Evolutionary conservation across 2,888 invertebrate species (phyloP), one percentile per base, ranked within the genome.

Genomic region (Napeogenes sylphis): DNA sequence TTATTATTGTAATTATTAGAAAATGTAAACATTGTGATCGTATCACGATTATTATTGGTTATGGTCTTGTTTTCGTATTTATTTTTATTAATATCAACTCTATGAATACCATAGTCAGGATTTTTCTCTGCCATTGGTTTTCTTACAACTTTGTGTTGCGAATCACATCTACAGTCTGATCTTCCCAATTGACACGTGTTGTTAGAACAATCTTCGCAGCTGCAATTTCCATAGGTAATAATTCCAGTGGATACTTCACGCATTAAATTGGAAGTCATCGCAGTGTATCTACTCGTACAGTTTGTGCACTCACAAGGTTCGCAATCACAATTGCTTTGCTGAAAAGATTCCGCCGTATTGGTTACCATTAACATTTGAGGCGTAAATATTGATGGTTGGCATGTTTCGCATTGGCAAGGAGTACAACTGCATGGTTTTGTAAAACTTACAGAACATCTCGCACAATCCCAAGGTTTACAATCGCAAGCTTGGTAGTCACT

Each of bases 251-350:
- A 77, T 65, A 75, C 76, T 65, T 84, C 80, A 32, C 71, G 79
- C 54, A 71, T 74, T 35, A 64, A 45, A 61, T 65, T 75, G 4
- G 77, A 68, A n/a, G 74, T 55, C 53, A 73, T 61, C n/a, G 75
- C 65, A 5, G 61, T 65, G 47, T 68, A 73, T 54, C 67, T 69
- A 30, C 71, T 74, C 2, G 68, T 66, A 62, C 85, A 85, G 59
- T 81, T 72, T 38, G 69, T 68, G 62, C 85, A 87, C 45, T 79
- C 76, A 66, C 86, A 85, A 3, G 84, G 81, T 33, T 62, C 62
- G 66, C 85, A 87, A n/a, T 73, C 63, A 58, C 85, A 86, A 4
- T 57, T 42, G 45, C 66, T 68, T 14, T 68, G 71, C 45, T 70
- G 71, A 5, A 61, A 61, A 56, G 71, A 70, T 59, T 75, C 74